Conservation (phyloP, 2,113 vertebrate species). For the Mola mola region DNA sequence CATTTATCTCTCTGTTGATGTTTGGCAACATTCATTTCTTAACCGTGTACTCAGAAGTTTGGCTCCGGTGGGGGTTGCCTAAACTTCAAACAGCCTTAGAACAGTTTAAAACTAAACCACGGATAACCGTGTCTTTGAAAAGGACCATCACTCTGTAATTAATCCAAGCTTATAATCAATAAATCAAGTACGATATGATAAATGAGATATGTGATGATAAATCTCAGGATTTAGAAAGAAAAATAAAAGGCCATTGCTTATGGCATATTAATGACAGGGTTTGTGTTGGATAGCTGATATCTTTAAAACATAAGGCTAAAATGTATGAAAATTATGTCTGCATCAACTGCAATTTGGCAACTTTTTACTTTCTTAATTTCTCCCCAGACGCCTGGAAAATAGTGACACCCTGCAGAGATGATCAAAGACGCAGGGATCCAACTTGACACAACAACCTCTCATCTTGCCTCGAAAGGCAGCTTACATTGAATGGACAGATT, state of each 20-base stretch:
- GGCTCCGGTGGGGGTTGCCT: neutral
- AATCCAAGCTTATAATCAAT: constrained; percentile 51
- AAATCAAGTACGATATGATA: constrained; percentile 30
- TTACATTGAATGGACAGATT: constrained; percentile 67
- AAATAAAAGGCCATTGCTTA: constrained; percentile 13
- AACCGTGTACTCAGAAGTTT: constrained; percentile 13
- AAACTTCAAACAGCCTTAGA: constrained; percentile 22
- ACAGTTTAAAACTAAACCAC: constrained; percentile 10
- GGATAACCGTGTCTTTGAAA: constrained; percentile 12
- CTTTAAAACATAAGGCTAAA: constrained; percentile 59
- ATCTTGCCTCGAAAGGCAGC: constrained; percentile 64
- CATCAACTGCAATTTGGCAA: constrained; percentile 60
- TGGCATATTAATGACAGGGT: constrained; percentile 20
- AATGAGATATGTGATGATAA: constrained; percentile 33
- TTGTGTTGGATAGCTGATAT: constrained; percentile 42
- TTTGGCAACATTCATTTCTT: neutral
- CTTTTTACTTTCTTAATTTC: constrained; percentile 50
- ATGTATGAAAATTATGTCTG: constrained; percentile 56
- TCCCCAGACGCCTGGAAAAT: constrained; percentile 50
- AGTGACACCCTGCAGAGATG: constrained; percentile 58
- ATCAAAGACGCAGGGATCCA: constrained; percentile 63
- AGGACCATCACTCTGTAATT: constrained; percentile 24
- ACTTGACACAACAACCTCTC: constrained; percentile 69
- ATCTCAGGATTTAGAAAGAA: constrained; percentile 27
- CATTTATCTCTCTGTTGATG: neutral